Evolutionary conservation across 1,140 invertebrate genomes (phyloP).

Genomic region (Aphidius gifuensis): DNA sequence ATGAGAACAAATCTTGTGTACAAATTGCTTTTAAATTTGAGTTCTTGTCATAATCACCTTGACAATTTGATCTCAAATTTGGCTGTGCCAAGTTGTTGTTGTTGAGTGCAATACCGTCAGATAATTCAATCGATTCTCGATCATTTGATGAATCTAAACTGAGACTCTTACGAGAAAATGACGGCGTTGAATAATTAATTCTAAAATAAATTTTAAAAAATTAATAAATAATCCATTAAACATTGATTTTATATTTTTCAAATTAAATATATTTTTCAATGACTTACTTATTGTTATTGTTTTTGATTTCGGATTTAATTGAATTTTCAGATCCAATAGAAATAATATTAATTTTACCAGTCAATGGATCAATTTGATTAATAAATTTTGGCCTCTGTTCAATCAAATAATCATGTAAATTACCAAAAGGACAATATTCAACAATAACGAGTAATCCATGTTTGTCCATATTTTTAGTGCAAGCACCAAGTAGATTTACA

Average conservation of each 20-base stretch:
- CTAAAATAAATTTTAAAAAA: conserved; percentile 33
- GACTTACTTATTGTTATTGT: conserved; percentile 55
- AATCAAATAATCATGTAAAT: conserved; percentile 82
- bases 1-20: conserved; percentile 82
- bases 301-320: conserved; percentile 53
- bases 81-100: conserved; percentile 68
- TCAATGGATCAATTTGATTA: conserved; percentile 71
- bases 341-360: conserved; percentile 63
- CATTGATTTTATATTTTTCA: background rate
- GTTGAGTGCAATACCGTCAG: conserved; percentile 46
- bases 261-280: background rate
- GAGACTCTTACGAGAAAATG: conserved; percentile 52
- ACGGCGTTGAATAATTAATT: conserved; percentile 57
- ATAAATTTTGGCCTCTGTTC: conserved; percentile 74
- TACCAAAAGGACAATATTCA: conserved; percentile 90
- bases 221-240: conserved; percentile 20
- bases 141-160: conserved; percentile 39
- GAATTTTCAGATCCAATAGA: conserved; percentile 59
- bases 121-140: conserved; percentile 30
- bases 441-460: conserved; percentile 91
- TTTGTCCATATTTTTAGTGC: conserved; percentile 85
- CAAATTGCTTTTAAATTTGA: conserved; percentile 63
- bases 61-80: conserved; percentile 72
- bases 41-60: conserved; percentile 64
- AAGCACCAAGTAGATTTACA: conserved; percentile 90